These are phyloP conservation scores for Gonocerus acuteangulatus DNA, from an alignment of 2,888 invertebrate species.

Conservation along the genomic window DNA sequence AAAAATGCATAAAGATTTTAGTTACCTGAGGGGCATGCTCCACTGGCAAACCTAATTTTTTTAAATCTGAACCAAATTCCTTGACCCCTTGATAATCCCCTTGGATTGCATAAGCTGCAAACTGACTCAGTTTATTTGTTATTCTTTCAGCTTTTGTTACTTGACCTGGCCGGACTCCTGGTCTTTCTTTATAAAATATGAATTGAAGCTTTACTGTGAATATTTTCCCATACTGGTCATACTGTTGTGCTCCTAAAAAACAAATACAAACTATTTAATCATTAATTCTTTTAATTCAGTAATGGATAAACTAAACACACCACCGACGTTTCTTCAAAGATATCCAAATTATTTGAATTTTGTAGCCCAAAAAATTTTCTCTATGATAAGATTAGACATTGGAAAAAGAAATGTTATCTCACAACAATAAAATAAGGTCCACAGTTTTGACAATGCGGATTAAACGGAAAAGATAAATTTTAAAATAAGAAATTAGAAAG, in stretches of 20 bases:
- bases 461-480: too few relatives aligned
- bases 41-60: conserved; percentile 87
- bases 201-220: conserved; percentile 94
- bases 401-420: too few relatives aligned
- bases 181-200: conserved; percentile 95
- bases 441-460: too few relatives aligned
- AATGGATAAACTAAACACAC: too few relatives aligned
- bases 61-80: conserved; percentile 85
- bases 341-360: too few relatives aligned
- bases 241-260: conserved; percentile 77
- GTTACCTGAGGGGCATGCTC: conserved; percentile 94
- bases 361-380: too few relatives aligned
- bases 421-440: too few relatives aligned
- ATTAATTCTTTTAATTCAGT: not conserved
- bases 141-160: conserved; percentile 88
- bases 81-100: conserved; percentile 89
- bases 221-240: conserved; percentile 97
- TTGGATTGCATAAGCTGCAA: conserved; percentile 88
- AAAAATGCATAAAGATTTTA: too few relatives aligned
- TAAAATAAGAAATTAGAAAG: too few relatives aligned
- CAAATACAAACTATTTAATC: not conserved
- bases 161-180: conserved; percentile 90
- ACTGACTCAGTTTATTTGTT: conserved; percentile 83
- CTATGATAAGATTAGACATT: too few relatives aligned
- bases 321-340: too few relatives aligned